phyloP scores from a whole-genome alignment of 2,888 invertebrate species.

The Lysandra coridon region DNA sequence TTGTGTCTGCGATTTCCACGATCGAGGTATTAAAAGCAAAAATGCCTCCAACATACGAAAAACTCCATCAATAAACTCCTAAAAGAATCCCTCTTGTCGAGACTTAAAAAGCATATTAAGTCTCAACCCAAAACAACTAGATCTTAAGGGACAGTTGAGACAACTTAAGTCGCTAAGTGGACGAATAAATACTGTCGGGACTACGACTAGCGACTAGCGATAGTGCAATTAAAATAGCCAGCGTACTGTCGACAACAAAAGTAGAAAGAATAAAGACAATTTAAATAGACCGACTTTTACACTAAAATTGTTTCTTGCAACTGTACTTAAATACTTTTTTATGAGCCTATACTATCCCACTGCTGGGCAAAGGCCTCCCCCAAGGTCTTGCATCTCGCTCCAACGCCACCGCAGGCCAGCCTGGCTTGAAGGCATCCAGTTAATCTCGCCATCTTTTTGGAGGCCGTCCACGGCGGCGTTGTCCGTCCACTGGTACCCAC shows the following conservation, averaged over 20 bases:
- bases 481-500: too few relatives aligned
- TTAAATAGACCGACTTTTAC: not conserved
- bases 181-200: not conserved
- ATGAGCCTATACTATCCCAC: too few relatives aligned
- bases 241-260: not conserved
- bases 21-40: too few relatives aligned
- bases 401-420: too few relatives aligned
- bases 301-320: not conserved
- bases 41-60: not conserved
- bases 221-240: not conserved
- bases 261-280: not conserved
- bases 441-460: too few relatives aligned
- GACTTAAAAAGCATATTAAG: not conserved
- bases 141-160: not conserved
- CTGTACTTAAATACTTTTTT: not conserved
- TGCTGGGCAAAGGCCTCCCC: too few relatives aligned
- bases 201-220: not conserved
- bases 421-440: too few relatives aligned
- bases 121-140: not conserved
- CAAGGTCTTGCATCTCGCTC: too few relatives aligned
- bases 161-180: constrained; percentile 18
- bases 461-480: too few relatives aligned
- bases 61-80: not conserved
- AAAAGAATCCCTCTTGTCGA: not conserved
- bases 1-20: too few relatives aligned